A percentile compares a stretch with the other conserved stretches of the same genome.
phyloP scores from a whole-genome alignment of 2,113 vertebrate genomes.

The Spea multiplicata region DNA sequence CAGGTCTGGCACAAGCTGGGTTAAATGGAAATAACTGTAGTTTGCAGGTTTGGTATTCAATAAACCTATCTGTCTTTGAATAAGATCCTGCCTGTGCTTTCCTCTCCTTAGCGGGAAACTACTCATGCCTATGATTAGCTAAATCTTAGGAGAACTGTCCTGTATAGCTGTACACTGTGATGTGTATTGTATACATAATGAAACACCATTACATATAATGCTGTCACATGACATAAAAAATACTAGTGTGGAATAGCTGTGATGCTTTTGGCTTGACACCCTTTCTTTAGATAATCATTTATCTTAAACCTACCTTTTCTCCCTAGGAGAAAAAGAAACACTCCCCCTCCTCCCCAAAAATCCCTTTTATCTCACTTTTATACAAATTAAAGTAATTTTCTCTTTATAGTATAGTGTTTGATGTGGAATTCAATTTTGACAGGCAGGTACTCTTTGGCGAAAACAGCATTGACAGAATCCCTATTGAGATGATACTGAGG shows the following conservation, averaged over 20 bases:
- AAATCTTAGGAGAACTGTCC: slow-evolving; percentile 39
- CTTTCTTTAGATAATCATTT: slow-evolving; percentile 47
- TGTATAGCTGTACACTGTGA: slow-evolving; percentile 18
- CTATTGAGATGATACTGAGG: slow-evolving; percentile 44
- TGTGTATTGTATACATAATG: slow-evolving; percentile 31
- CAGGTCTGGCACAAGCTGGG: too few species aligned
- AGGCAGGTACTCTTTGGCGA: slow-evolving; percentile 47
- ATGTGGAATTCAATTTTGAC: slow-evolving; percentile 54
- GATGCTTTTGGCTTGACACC: slow-evolving; percentile 24
- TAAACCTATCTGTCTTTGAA: neutral
- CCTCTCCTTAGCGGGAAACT: neutral
- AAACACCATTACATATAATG: slow-evolving; percentile 39
- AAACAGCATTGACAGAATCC: slow-evolving; percentile 25
- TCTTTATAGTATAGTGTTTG: slow-evolving; percentile 52
- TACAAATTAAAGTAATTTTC: slow-evolving; percentile 61
- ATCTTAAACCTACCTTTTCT: slow-evolving; percentile 45
- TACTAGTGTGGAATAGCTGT: slow-evolving; percentile 21
- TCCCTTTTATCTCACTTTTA: slow-evolving; percentile 57
- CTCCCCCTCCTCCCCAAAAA: slow-evolving; percentile 5
- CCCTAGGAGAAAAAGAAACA: slow-evolving; percentile 55
- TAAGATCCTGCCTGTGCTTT: slow-evolving; percentile 15
- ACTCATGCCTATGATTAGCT: slow-evolving; percentile 40
- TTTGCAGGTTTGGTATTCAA: slow-evolving; percentile 13
- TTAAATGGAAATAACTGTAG: neutral
- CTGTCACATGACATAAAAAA: slow-evolving; percentile 14